Evolutionary conservation across 2,797 vertebrate species (phyloP).

Genomic region (Anomalospiza imberbis): DNA sequence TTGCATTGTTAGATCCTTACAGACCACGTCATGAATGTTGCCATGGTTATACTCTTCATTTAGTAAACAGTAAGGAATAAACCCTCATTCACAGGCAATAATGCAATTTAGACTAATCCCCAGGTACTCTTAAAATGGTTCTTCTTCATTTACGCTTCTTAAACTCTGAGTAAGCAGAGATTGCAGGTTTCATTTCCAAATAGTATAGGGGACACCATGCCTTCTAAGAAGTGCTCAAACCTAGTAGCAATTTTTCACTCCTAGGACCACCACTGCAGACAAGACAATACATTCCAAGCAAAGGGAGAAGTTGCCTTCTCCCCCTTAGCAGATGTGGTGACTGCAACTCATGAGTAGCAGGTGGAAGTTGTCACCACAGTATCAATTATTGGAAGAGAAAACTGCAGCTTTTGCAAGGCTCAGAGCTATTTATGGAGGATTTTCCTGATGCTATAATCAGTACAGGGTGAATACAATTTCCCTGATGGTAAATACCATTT

Average conservation of each 20-base stretch:
- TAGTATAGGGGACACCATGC: background rate
- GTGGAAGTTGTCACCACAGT: background rate
- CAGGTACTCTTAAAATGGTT: background rate
- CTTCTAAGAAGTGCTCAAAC: background rate
- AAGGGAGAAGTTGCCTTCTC: background rate
- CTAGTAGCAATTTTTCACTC: background rate
- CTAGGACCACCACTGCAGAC: background rate
- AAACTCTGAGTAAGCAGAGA: background rate
- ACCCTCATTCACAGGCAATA: background rate
- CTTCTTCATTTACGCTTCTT: background rate
- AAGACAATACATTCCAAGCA: background rate
- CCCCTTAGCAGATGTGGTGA: background rate
- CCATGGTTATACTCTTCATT: slow-evolving; percentile 23
- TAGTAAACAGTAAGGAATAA: background rate
- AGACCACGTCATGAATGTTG: background rate
- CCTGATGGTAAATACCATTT: background rate
- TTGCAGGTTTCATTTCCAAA: background rate
- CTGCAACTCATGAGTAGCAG: background rate
- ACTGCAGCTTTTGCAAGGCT: background rate
- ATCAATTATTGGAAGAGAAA: slow-evolving; percentile 13
- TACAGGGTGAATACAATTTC: background rate
- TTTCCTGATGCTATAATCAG: background rate
- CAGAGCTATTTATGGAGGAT: slow-evolving; percentile 3
- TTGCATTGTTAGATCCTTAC: background rate
- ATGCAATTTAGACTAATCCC: background rate